Conservation (phyloP, 2,113 vertebrate genomes). For the Anolis sagrei region DNA sequence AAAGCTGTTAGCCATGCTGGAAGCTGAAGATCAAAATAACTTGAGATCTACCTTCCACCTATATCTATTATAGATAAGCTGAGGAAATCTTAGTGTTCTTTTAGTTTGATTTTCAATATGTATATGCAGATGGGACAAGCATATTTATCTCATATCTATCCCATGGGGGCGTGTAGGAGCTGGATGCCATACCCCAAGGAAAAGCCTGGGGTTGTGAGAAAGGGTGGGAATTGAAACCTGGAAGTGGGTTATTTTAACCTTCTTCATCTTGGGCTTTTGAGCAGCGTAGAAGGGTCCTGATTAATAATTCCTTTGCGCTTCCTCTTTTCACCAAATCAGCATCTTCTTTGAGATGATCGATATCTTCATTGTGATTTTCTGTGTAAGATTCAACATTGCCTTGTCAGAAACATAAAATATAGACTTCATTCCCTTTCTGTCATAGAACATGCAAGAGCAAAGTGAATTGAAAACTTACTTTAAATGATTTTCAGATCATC, state of each 20-base stretch:
- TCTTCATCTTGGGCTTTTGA: no score
- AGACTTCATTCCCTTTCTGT: slow-evolving; percentile 18
- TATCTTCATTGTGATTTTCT: slow-evolving; percentile 42
- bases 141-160: slow-evolving; percentile 16
- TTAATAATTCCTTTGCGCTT: slow-evolving; percentile 35
- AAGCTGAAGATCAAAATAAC: no score
- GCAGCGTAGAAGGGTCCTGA: neutral
- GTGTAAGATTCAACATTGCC: slow-evolving; percentile 22
- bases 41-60: no score
- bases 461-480: slow-evolving; percentile 49
- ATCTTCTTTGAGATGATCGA: slow-evolving; percentile 15
- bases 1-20: neutral
- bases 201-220: no score
- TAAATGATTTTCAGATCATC: slow-evolving; percentile 53
- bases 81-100: neutral
- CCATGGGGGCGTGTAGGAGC: no score
- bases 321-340: slow-evolving; percentile 28
- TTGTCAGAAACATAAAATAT: slow-evolving; percentile 50
- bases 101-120: neutral
- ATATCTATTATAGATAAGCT: neutral
- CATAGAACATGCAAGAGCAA: neutral
- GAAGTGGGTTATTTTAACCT: no score
- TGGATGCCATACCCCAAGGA: no score
- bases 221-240: no score
- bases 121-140: no score